phyloP scores from a whole-genome alignment of 37 sponge, comb jelly and placozoan species.

The Tethya wilhelma region DNA sequence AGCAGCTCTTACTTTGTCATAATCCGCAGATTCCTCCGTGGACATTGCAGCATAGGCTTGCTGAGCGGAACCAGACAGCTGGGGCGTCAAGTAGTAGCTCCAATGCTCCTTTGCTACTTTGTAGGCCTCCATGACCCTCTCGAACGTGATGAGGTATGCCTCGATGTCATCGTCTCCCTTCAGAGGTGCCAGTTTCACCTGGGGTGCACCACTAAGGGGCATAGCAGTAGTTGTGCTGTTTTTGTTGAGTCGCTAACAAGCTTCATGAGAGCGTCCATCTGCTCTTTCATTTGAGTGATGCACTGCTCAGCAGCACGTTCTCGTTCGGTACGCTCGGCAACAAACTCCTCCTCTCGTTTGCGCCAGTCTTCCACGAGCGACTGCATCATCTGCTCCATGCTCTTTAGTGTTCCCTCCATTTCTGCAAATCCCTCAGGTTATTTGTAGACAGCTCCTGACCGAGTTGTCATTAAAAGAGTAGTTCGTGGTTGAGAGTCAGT shows the following conservation, averaged over 20 bases:
- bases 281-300: background rate
- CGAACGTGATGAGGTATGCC: slow-evolving; percentile 40
- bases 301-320: background rate
- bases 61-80: slow-evolving; percentile 37
- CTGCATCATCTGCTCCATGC: slow-evolving; percentile 3
- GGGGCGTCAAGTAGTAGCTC: slow-evolving; percentile 18
- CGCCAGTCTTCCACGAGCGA: slow-evolving; percentile 9
- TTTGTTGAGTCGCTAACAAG: background rate
- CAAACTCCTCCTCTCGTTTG: slow-evolving; percentile 3
- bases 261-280: background rate
- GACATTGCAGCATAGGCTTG: slow-evolving; percentile 44
- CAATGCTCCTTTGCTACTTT: slow-evolving; percentile 21
- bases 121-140: slow-evolving; percentile 7
- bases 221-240: background rate
- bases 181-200: background rate
- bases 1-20: slow-evolving; percentile 14
- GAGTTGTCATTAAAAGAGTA: background rate
- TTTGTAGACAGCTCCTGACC: background rate
- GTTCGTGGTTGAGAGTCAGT: background rate
- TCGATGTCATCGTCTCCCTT: slow-evolving; percentile 26
- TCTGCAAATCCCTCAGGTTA: background rate
- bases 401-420: background rate
- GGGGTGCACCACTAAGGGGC: background rate
- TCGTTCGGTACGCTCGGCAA: background rate
- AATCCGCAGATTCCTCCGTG: slow-evolving; percentile 20